These are phyloP conservation scores for Sinonovacula constricta DNA, from an alignment of 1,140 invertebrate genomes.

Conservation along the genomic window DNA sequence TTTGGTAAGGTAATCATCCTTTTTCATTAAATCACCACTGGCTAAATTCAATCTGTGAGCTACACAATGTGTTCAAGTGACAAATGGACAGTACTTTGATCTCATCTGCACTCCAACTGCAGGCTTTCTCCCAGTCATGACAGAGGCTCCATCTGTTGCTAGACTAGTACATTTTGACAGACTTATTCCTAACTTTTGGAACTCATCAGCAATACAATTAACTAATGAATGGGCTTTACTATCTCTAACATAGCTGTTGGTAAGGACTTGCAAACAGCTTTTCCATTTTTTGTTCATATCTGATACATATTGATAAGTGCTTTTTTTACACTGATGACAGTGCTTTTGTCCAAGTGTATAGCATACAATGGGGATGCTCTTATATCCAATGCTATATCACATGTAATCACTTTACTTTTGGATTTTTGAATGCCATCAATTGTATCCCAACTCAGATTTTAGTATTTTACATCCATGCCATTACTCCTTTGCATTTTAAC, in stretches of 20 bases:
- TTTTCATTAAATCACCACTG: constrained; percentile 24
- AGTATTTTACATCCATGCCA: constrained; percentile 14
- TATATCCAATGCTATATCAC: not conserved
- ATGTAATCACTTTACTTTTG: not conserved
- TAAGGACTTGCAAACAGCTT: not conserved
- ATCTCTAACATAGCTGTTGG: too few relatives aligned
- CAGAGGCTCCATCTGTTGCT: constrained; percentile 24
- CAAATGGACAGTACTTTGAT: too few relatives aligned
- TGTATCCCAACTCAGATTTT: constrained; percentile 29
- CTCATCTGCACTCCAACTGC: constrained; percentile 13
- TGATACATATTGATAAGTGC: constrained; percentile 10
- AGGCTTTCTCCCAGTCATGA: constrained; percentile 10
- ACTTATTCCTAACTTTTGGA: not conserved
- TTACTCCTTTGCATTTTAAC: constrained; percentile 2
- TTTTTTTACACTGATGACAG: constrained; percentile 20
- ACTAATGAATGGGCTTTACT: too few relatives aligned
- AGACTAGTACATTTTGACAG: not conserved
- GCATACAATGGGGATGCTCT: not conserved
- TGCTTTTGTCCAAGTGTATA: constrained; percentile 6
- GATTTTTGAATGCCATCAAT: constrained; percentile 6
- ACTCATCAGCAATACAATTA: not conserved
- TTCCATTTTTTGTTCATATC: constrained; percentile 25
- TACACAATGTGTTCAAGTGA: constrained; percentile 12
- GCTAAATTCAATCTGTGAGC: constrained; percentile 30
- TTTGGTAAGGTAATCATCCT: constrained; percentile 19